A percentile compares a stretch with the other conserved stretches of the same genome.
phyloP scores from a whole-genome alignment of 2,113 vertebrate genomes.

The Syrrhaptes paradoxus region DNA sequence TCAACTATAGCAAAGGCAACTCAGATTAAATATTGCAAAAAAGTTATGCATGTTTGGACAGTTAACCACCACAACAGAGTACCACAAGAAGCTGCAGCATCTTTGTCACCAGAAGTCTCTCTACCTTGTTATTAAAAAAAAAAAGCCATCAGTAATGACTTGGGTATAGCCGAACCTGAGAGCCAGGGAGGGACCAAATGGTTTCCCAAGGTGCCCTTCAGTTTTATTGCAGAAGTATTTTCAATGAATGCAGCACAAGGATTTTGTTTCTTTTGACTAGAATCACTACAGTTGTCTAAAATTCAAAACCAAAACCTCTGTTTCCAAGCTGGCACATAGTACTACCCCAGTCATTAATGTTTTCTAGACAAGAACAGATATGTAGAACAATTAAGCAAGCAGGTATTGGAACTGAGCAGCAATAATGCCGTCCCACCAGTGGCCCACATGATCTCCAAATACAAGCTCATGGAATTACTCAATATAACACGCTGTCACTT shows the following conservation, averaged over 20 bases:
- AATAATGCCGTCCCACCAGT: background rate
- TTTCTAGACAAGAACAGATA: background rate
- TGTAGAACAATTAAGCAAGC: background rate
- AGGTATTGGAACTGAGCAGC: background rate
- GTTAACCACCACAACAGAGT: background rate
- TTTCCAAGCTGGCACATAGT: background rate
- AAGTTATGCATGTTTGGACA: background rate
- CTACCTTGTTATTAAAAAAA: background rate
- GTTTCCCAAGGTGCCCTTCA: background rate
- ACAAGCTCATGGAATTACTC: slow-evolving; percentile 19
- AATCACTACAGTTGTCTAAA: background rate
- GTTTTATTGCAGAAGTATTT: background rate
- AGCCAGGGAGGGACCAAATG: background rate
- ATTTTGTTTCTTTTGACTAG: background rate
- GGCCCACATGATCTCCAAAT: background rate
- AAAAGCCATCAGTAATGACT: background rate
- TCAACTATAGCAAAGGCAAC: background rate
- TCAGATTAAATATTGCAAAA: background rate
- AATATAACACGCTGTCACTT: background rate
- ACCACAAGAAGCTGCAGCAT: background rate
- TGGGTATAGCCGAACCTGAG: background rate
- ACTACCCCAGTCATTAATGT: background rate
- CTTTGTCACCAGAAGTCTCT: background rate
- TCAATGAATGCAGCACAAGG: background rate
- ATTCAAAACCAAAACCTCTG: background rate